Base-by-base conservation (phyloP, 1,140 invertebrate species). In the Arion vulgaris region DNA sequence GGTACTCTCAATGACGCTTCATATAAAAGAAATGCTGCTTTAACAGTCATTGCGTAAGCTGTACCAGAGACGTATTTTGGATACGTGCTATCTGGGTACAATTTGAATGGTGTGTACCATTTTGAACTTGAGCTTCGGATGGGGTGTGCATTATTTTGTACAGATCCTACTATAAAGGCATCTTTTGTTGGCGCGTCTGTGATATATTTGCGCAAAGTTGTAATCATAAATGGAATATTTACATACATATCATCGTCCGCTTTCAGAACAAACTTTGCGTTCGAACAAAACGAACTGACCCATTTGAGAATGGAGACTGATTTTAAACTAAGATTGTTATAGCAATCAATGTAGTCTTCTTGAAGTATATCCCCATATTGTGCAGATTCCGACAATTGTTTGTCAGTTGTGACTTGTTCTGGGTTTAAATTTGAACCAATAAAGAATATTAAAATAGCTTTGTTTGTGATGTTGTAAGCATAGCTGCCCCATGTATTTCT, bases 261-360 rank as follows among this genome's bases (percentile, higher is more conserved):
- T 87, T 94, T 94, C 62, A 94, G 81, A 23, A 93, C 83, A 85
- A 88, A 93, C 83, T 78, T 86, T 0, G 95, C 95, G 84, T 93
- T 92, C 84, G 87, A 87, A 89, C 93, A 95, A 91, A 95, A 94
- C 88, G 95, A 94, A 9, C 94, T 93, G 68, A 95, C 94, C 95
- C 96, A 97, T 89, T 96, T 96, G 26, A 97, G 93, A 7, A 94
- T 94, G 94, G 96, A 95, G 0, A 96, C 94, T 91, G 96, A 96
- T 91, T 97, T 97, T 86, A 96, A 96, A 4, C 96, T 96, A 91
- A 97, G 94, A 92, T 97, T 97, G 83, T 94, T 94, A 89, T 97
- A 97, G 39, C 93, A 93, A 92, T 97, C 96, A 23, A 93, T 83
- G 91, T 97, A 97, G 85, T 94, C 94, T 28, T 95, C 96, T 92